Conservation (phyloP, 2,888 invertebrate genomes). For the Agrochola circellaris region DNA sequence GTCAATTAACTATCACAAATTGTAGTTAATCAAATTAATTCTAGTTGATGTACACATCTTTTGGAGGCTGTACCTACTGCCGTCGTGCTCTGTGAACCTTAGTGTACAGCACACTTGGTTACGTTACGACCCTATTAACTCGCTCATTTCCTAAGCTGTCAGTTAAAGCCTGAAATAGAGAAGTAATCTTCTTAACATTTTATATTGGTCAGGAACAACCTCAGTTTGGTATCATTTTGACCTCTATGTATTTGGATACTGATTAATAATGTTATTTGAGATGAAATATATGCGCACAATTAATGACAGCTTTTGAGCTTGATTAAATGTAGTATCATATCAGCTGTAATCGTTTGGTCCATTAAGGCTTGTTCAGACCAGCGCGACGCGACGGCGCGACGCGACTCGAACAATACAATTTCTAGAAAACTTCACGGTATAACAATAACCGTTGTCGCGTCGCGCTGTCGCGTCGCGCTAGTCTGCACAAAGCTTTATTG, state of each 20-base stretch:
- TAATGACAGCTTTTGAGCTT: constrained; percentile 24
- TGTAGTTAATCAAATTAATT: not conserved
- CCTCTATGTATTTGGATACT: not conserved
- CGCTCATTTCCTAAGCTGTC: constrained; percentile 43
- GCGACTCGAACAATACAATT: no score
- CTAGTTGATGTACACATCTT: not conserved
- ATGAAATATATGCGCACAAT: not conserved
- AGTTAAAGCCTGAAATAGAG: constrained; percentile 15
- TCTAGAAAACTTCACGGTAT: no score
- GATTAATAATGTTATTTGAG: constrained; percentile 7
- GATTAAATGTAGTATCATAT: constrained; percentile 29
- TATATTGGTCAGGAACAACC: not conserved
- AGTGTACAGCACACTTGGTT: not conserved
- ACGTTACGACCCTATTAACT: constrained; percentile 7
- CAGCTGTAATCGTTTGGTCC: not conserved
- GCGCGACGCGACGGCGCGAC: no score
- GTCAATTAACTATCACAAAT: no score
- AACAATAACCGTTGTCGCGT: no score
- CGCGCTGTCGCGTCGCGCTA: no score
- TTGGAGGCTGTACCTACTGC: not conserved
- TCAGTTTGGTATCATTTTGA: not conserved
- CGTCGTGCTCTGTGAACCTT: not conserved
- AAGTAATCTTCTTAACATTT: constrained; percentile 17
- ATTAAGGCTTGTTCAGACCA: not conserved
- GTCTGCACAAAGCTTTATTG: no score